Conservation (phyloP, 2,797 vertebrate species). For the Chanos chanos region DNA sequence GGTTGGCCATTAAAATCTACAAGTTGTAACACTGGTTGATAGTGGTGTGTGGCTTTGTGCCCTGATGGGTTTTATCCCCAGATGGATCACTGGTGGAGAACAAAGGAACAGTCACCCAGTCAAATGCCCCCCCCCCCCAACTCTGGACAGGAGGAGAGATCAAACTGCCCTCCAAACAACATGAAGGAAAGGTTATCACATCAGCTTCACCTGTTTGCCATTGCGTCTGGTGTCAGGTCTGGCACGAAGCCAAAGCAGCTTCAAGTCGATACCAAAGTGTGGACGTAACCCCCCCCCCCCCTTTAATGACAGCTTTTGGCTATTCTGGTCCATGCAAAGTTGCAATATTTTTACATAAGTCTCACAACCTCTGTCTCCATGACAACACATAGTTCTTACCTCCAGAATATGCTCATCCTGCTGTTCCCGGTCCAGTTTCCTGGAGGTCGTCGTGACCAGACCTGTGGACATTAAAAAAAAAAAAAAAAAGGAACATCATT, state of each 20-base stretch:
- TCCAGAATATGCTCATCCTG: constrained; percentile 95
- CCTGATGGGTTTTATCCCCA: constrained; percentile 62
- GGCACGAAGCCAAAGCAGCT: neutral
- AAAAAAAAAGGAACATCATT: constrained; percentile 9
- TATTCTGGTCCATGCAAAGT: no score
- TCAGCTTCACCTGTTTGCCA: neutral
- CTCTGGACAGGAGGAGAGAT: constrained; percentile 48
- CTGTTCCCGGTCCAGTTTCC: constrained; percentile 92
- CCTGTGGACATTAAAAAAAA: constrained; percentile 66
- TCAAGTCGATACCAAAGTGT: no score
- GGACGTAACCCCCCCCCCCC: no score
- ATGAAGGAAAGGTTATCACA: no score
- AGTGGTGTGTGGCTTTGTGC: constrained; percentile 66
- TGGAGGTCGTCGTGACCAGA: constrained; percentile 90
- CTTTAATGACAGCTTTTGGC: no score
- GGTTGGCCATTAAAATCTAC: constrained; percentile 68
- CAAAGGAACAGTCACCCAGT: constrained; percentile 65
- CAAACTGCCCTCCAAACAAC: constrained; percentile 29
- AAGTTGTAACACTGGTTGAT: constrained; percentile 65
- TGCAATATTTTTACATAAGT: no score
- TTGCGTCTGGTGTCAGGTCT: neutral
- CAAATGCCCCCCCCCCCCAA: constrained; percentile 47
- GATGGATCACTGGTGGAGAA: constrained; percentile 66
- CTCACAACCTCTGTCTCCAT: no score
- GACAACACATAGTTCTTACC: constrained; percentile 74